phyloP scores from a whole-genome alignment of 2,113 vertebrate genomes.

The Brachirus orientalis region DNA sequence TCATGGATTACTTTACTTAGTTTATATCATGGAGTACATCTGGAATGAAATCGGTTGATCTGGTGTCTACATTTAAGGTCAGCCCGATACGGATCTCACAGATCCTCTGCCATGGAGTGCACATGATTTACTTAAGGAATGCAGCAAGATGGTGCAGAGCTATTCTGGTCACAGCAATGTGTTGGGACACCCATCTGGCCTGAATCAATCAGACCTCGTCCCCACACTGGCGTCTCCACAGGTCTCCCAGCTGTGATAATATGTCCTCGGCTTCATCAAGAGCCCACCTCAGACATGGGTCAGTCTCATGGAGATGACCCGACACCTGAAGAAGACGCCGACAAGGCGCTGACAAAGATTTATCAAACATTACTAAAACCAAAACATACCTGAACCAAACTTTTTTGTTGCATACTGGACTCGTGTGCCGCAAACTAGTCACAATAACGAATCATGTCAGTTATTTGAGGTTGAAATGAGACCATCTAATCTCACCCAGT shows the following conservation, averaged over 20 bases:
- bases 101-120: slow-evolving; percentile 33
- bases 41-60: slow-evolving; percentile 17
- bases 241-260: slow-evolving; percentile 93
- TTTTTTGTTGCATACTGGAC: neutral
- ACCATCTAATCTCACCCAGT: slow-evolving; percentile 49
- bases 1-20: neutral
- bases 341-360: neutral
- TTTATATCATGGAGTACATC: neutral
- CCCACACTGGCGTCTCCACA: slow-evolving; percentile 71
- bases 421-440: slow-evolving; percentile 14
- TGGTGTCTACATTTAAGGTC: slow-evolving; percentile 10
- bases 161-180: slow-evolving; percentile 90
- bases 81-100: slow-evolving; percentile 7
- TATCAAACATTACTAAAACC: neutral
- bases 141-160: slow-evolving; percentile 85
- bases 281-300: slow-evolving; percentile 78
- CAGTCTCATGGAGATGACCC: slow-evolving; percentile 55
- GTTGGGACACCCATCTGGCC: slow-evolving; percentile 92
- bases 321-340: slow-evolving; percentile 44
- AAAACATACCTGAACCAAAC: neutral
- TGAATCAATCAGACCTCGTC: slow-evolving; percentile 91
- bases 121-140: slow-evolving; percentile 82
- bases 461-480: slow-evolving; percentile 45
- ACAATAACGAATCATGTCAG: slow-evolving; percentile 22
- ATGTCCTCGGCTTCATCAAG: slow-evolving; percentile 82